Percentiles rank a stretch among this genome's conserved stretches.
Conservation (phyloP, 2,113 vertebrate genomes). For the Dicerorhinus sumatrensis region DNA sequence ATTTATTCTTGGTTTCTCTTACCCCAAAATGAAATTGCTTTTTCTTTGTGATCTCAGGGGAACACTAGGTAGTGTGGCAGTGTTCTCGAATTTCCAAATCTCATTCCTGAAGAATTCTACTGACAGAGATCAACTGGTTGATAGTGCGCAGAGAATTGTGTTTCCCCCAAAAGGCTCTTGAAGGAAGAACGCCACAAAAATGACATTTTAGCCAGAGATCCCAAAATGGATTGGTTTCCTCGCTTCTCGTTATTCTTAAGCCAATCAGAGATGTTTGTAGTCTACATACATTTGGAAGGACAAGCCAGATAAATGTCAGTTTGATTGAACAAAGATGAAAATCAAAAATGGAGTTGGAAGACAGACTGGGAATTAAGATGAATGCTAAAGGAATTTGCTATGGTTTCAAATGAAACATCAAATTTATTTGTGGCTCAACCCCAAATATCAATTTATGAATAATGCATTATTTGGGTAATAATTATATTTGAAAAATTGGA, state of each 20-base stretch:
- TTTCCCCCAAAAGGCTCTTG: neutral
- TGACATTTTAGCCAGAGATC: neutral
- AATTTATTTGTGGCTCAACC: neutral
- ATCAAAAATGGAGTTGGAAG: neutral
- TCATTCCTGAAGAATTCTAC: neutral
- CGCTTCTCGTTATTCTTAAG: neutral
- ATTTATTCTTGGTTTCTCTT: neutral
- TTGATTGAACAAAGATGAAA: slow-evolving; percentile 25
- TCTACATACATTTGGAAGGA: neutral
- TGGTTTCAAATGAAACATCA: neutral
- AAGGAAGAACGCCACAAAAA: neutral
- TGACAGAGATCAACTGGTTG: neutral
- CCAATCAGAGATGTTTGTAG: neutral
- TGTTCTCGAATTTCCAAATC: neutral
- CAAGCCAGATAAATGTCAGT: neutral
- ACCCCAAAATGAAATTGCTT: neutral
- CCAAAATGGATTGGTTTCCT: neutral
- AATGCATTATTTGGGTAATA: neutral
- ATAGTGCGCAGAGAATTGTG: neutral
- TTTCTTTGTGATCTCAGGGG: neutral
- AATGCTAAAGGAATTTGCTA: neutral
- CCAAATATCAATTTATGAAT: slow-evolving; percentile 18
- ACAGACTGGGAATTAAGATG: neutral
- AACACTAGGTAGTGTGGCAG: neutral
- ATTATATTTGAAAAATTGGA: neutral